Conservation (phyloP, 2,797 vertebrate genomes). For the Kryptolebias ocellatus region DNA sequence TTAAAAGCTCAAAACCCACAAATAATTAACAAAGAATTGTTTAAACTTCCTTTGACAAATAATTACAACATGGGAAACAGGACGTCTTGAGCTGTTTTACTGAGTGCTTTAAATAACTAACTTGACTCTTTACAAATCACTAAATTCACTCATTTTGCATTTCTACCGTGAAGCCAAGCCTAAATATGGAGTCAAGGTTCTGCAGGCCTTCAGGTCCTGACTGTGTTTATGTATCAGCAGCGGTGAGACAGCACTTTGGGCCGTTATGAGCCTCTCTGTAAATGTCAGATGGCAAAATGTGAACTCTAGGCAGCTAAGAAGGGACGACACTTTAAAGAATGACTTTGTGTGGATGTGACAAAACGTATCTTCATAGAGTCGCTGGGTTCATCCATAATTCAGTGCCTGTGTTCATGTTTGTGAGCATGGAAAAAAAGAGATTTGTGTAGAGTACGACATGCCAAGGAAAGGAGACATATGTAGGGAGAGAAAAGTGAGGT, state of each 20-base stretch:
- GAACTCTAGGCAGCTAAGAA: slow-evolving; percentile 69
- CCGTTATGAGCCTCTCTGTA: slow-evolving; percentile 63
- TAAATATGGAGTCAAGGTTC: slow-evolving; percentile 25
- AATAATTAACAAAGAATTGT: too few relatives aligned
- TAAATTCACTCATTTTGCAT: not conserved
- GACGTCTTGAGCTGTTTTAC: rapidly evolving
- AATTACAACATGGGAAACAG: too few relatives aligned
- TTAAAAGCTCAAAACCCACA: too few relatives aligned
- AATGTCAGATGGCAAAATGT: slow-evolving; percentile 80
- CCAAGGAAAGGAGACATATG: slow-evolving; percentile 51
- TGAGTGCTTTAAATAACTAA: not conserved
- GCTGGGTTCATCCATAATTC: slow-evolving; percentile 76
- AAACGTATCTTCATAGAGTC: slow-evolving; percentile 74
- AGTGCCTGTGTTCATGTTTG: slow-evolving; percentile 46
- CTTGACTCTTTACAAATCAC: not conserved
- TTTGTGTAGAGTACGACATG: slow-evolving; percentile 23
- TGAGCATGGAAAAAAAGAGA: slow-evolving; percentile 27
- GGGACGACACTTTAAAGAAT: slow-evolving; percentile 67
- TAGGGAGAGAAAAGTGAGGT: slow-evolving; percentile 50
- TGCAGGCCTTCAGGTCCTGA: slow-evolving; percentile 52
- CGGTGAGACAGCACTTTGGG: slow-evolving; percentile 66
- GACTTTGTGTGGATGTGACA: slow-evolving; percentile 74
- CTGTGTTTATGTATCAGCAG: slow-evolving; percentile 38
- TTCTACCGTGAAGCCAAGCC: slow-evolving; percentile 20
- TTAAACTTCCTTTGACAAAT: too few relatives aligned